These are phyloP conservation scores for Phyllotis vaccarum DNA, from an alignment of 2,797 vertebrate species.

Conservation along the genomic window DNA sequence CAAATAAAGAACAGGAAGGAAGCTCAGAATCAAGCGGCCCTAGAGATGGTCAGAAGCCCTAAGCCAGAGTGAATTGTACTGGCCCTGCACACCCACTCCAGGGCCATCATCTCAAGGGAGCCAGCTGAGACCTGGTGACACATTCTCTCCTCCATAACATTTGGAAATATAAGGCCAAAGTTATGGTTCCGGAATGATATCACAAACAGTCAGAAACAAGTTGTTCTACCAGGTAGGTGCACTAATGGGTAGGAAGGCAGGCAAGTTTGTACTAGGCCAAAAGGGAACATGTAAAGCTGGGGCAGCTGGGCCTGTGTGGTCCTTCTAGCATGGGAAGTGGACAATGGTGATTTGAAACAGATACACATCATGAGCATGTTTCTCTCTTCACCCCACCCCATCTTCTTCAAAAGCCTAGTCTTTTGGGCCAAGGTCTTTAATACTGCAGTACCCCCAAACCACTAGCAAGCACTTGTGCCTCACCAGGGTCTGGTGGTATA, in stretches of 20 bases:
- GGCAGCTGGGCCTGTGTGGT: neutral
- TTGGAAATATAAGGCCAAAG: constrained; percentile 54
- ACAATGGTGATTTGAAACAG: neutral
- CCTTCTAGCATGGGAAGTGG: neutral
- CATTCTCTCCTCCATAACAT: neutral
- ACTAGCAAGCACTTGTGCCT: neutral
- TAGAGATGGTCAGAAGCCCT: constrained; percentile 79
- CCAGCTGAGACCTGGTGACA: neutral
- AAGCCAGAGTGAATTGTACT: constrained; percentile 56
- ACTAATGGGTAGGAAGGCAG: neutral
- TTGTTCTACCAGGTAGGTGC: neutral
- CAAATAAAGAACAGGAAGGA: constrained; percentile 82
- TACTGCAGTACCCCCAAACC: neutral
- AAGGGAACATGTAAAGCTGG: neutral
- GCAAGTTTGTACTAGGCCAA: neutral
- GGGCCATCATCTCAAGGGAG: neutral
- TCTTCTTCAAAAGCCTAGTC: neutral
- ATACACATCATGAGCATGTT: neutral
- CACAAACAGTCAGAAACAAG: constrained; percentile 35
- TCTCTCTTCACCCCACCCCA: neutral
- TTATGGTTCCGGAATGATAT: constrained; percentile 39
- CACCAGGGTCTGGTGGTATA: neutral
- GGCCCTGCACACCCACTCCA: neutral
- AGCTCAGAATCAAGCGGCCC: constrained; percentile 76
- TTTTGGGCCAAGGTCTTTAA: constrained; percentile 8